Evolutionary conservation across 2,888 invertebrate genomes (phyloP), one percentile per base, ranked within the genome.

Genomic region (Pherbina coryleti): DNA sequence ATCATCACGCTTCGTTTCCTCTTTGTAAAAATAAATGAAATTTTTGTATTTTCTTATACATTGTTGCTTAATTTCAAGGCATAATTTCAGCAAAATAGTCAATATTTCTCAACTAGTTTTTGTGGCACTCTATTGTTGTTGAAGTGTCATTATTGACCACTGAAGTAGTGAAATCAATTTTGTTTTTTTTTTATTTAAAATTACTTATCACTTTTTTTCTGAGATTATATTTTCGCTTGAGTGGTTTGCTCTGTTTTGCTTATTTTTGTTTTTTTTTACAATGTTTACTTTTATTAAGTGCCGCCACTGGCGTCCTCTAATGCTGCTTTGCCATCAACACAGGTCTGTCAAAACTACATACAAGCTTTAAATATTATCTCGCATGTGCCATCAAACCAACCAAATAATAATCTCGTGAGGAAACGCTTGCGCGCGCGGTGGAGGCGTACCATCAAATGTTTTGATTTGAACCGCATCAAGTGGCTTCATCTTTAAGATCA

Each of bases 121-220:
- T 31, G 11, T 53, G 22, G 3, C 19, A 28, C 31, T 55, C 37
- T 83, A 82, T 85, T 83, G 82, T n/a, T n/a, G 83, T 84, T 85
- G 83, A 84, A 85, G 85, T 86, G 86, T 82, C 86, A 84, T 84
- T 86, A 84, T 82, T 80, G 80, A 82, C 85, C 86, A 86, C 86
- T 85, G 86, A 86, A 86, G 86, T 83, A 85, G 86, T 86, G 83
- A 82, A 57, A 60, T 60, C 51, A 67, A 76, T 51, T 78, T 67
- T 19, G 57, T 78, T 25, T 60, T 67, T n/a, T 72, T 55, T 19
- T 55, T n/a, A 19, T 22, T 55, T n/a, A 1, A 1, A 22, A 19
- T 55, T 55, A 1, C 2, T 19, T 19, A 19, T 55, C 8, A 19
- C n/a, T 55, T 5, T 55, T n/a, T 55, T 55, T 19, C 19, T 5